These are phyloP conservation scores for Drosophila yakuba DNA, from an alignment of 1,140 invertebrate genomes.

Conservation along the genomic window DNA sequence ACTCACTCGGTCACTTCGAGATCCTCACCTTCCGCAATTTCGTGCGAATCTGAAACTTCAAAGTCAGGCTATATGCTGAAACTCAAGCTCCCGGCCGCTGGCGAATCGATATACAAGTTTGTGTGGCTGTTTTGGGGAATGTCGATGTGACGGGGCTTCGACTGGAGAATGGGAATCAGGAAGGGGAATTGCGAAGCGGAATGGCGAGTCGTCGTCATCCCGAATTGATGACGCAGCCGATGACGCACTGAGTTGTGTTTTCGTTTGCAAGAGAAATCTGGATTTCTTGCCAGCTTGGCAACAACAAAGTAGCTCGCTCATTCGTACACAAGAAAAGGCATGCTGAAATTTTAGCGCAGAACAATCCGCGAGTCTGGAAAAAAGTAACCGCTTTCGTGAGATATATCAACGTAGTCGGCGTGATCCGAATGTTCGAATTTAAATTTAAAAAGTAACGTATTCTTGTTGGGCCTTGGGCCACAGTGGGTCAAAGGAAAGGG, in stretches of 20 bases:
- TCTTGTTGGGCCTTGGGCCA: constrained; percentile 5
- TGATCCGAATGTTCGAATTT: constrained; percentile 50
- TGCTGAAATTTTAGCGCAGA: constrained; percentile 8
- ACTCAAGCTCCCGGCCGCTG: constrained; percentile 15
- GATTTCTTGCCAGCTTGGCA: constrained; percentile 33
- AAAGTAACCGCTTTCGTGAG: constrained; percentile 40
- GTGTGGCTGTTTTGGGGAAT: constrained; percentile 18
- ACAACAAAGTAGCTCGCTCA: constrained; percentile 20
- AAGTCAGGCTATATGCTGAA: constrained; percentile 3
- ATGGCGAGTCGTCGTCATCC: constrained; percentile 25
- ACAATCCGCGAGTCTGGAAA: constrained; percentile 8
- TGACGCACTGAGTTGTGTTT: constrained; percentile 22
- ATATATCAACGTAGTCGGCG: constrained; percentile 28
- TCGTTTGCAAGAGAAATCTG: constrained; percentile 23
- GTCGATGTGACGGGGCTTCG: constrained; percentile 20
- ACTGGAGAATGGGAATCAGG: constrained; percentile 19
- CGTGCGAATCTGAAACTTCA: constrained; percentile 37
- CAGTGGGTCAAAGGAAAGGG: constrained; percentile 2
- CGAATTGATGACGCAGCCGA: constrained; percentile 42
- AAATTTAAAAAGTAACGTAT: constrained; percentile 69
- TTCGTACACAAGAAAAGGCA: constrained; percentile 2
- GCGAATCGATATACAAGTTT: constrained; percentile 8
- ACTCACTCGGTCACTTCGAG: constrained; percentile 23
- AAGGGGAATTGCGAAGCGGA: constrained; percentile 19
- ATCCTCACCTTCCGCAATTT: constrained; percentile 36